Evolutionary conservation across 2,113 vertebrate genomes (phyloP).

Genomic region (Anthoscopus minutus): DNA sequence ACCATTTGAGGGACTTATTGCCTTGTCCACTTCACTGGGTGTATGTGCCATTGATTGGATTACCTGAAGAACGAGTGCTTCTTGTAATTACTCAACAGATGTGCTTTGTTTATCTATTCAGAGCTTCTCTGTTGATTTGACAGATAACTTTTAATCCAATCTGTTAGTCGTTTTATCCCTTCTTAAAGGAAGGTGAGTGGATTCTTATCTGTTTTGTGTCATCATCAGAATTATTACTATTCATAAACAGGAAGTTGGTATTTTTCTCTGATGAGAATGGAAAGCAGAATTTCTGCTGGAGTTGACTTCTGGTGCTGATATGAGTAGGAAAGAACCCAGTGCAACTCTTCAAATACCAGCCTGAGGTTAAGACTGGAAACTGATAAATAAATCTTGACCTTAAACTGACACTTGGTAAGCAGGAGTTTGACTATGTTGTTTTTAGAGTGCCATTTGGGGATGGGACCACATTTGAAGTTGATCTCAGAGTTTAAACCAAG

Average conservation of each 20-base stretch:
- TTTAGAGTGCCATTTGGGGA: not conserved
- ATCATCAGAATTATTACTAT: not conserved
- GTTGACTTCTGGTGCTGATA: not conserved
- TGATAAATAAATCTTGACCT: not conserved
- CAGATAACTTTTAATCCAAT: not conserved
- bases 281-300: not conserved
- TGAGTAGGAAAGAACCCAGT: not conserved
- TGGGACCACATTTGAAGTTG: constrained; percentile 27
- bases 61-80: not conserved
- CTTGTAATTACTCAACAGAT: not conserved
- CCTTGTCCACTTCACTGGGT: not conserved
- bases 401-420: constrained; percentile 33
- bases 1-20: not conserved
- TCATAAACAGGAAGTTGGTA: not conserved
- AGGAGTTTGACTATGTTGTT: not conserved
- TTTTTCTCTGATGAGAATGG: not conserved
- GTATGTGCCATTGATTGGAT: not conserved
- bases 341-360: not conserved
- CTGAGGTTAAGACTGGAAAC: constrained; percentile 41
- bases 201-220: not conserved
- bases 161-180: not conserved
- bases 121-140: constrained; percentile 6
- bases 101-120: not conserved
- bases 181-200: not conserved
- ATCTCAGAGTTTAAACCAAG: constrained; percentile 1